Conservation (phyloP, 2,797 vertebrate genomes). For the Sebastes diploproa region DNA sequence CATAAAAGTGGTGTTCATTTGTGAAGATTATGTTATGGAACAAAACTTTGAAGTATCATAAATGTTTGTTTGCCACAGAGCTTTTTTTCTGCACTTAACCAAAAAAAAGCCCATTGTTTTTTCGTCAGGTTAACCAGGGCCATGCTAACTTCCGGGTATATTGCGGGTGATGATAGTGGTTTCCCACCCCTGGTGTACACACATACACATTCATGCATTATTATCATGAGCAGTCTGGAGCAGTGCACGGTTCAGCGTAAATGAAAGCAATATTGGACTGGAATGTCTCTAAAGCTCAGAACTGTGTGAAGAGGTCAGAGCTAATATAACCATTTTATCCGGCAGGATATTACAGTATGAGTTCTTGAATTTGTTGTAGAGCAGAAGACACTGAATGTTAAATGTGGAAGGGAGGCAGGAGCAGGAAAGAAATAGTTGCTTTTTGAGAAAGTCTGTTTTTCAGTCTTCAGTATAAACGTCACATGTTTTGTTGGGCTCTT, state of each 20-base stretch:
- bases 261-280: background rate
- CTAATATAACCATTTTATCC: background rate
- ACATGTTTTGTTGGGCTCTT: background rate
- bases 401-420: background rate
- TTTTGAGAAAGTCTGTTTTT: background rate
- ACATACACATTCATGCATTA: background rate
- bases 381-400: background rate
- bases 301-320: background rate
- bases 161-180: background rate
- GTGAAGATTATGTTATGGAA: too few species aligned
- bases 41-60: too few species aligned
- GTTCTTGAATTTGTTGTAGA: constrained; percentile 3
- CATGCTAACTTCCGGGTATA: too few species aligned
- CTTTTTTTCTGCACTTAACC: too few species aligned
- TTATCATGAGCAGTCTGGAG: background rate
- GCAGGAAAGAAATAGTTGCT: background rate
- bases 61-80: too few species aligned
- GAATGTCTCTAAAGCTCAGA: constrained; percentile 7
- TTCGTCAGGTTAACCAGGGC: too few species aligned
- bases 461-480: background rate
- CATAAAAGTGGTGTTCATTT: too few species aligned
- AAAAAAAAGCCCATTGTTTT: too few species aligned
- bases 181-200: background rate
- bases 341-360: constrained; percentile 12
- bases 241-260: background rate